A percentile compares a stretch with the other conserved stretches of the same genome.
Conservation (phyloP, 2,797 vertebrate species). For the Lemur catta region DNA sequence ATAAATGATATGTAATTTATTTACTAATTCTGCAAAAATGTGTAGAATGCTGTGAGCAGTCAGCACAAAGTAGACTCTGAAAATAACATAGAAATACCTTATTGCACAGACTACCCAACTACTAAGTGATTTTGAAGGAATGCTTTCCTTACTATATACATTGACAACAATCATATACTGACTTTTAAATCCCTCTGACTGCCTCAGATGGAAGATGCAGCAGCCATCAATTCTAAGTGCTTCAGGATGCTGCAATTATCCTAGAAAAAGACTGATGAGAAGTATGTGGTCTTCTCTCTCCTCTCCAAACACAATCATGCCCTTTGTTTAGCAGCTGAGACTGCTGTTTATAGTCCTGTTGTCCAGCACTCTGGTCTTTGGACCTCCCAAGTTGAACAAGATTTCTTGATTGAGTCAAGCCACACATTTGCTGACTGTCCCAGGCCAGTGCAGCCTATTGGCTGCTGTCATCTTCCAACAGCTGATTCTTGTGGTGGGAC, state of each 20-base stretch:
- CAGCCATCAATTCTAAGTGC: neutral
- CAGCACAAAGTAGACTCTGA: neutral
- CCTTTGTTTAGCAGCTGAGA: conserved; percentile 28
- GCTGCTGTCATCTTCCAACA: neutral
- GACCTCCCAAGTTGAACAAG: conserved; percentile 15
- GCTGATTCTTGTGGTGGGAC: neutral
- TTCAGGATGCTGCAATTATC: conserved; percentile 16
- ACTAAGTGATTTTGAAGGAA: conserved; percentile 25
- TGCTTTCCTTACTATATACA: neutral
- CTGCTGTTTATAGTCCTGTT: conserved; percentile 32
- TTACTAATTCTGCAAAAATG: conserved; percentile 27
- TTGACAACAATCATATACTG: neutral
- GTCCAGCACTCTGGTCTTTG: neutral
- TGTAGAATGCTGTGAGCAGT: neutral
- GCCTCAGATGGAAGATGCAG: neutral
- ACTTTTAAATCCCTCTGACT: neutral
- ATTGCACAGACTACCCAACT: neutral
- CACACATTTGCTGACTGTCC: neutral
- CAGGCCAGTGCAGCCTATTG: neutral
- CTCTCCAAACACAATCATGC: neutral
- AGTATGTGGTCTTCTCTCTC: neutral
- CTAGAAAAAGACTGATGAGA: conserved; percentile 2
- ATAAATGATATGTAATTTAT: neutral
- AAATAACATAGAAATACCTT: conserved; percentile 5
- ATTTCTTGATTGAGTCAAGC: conserved; percentile 33